Base-by-base conservation (phyloP, 2,113 vertebrate species). In the Cinclus cinclus region DNA sequence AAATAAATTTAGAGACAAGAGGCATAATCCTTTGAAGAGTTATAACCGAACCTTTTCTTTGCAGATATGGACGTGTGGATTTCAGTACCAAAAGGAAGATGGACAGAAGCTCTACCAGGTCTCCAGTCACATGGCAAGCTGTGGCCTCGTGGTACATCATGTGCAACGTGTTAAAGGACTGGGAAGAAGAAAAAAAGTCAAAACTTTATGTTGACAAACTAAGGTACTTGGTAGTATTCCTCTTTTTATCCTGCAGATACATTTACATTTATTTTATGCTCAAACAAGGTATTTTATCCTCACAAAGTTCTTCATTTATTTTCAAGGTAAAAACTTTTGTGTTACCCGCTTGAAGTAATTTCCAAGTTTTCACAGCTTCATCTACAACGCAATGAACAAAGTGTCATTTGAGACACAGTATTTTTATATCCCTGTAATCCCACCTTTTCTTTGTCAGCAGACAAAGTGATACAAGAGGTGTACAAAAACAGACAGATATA, bases 111-210 rank as follows among this genome's bases (percentile, higher is more conserved):
- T 99, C 99, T 88, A 99, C 99, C 83, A 99, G 98, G 97, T 99
- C 99, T 85, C 99, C 99, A 37, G 99, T 99, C 92, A 99, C 99
- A 24, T 99, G 99, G 96, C 99, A 99, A 42, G 99, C 99, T 46
- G 99, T 99, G 42, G 99, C 99, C 98, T 99, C 99, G 8, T 99
- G 99, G 97, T 99, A 99, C 99, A 99, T 99, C 99, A 99, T 99
- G 98, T 99, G 99, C 94, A 99, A 97, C 0, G 99, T 99, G 98
- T 99, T 99, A 97, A 99, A 99, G n/a, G 99, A 99, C 99, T 99
- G 93, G 1, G 69, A 90, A 91, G 60, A 60, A 62, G 28, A 15
- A 87, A 69, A 77, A 84, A 76, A 52, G 22, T 6, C 77, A 62
- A 33, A 88, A 30, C 8, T 44, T 84, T 31, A 21, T 8, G n/a